Base-by-base conservation (phyloP, 2,888 invertebrate species). In the Lasiommata megera region DNA sequence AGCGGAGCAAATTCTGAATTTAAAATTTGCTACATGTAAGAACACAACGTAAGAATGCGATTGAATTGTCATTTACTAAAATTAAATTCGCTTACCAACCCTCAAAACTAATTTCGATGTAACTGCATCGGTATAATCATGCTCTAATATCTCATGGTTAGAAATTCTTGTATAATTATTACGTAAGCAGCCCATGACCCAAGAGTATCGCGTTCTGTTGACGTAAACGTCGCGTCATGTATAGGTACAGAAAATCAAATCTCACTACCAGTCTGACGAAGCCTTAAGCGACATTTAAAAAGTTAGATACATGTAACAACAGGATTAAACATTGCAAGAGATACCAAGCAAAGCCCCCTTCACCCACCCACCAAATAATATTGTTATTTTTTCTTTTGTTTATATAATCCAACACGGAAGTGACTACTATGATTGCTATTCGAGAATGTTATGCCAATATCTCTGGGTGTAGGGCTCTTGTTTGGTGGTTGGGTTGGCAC, bases 261-360 rank as follows among this genome's bases (percentile, higher is more conserved):
- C 7, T 29, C 29, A 12, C 23, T 43, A 44, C 28, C 12, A 14
- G 28, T 29, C 29, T 29, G 46, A 11, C 31, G 6, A 28, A 44
- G 31, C 2, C 46, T 46, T 16, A 31, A 46, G 16, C 55, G 50
- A 56, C 43, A 56, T 44, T 31, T 31, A 34, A 31, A 36, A 44
- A 14, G 28, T 50, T 34, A 40, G 48, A 31, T 29, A 53, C 14
- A 36, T 28, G 11, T 58, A 61, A 59, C 51, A 61, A 59, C 62
- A 63, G 64, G 44, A 61, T 47, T 57, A 56, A 60, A 62, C 58
- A 54, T 59, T 51, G 60, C 59, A 62, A 82, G 91, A 91, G 91
- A 91, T 91, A 91, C 91, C 91, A 91, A 91, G 91, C 91, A 90
- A 91, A 91, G 91, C 91, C 91, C 88, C 90, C 86, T 88, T 87